Evolutionary conservation across 2,797 vertebrate species (phyloP).

Genomic region (Philypnodon macrostomus): DNA sequence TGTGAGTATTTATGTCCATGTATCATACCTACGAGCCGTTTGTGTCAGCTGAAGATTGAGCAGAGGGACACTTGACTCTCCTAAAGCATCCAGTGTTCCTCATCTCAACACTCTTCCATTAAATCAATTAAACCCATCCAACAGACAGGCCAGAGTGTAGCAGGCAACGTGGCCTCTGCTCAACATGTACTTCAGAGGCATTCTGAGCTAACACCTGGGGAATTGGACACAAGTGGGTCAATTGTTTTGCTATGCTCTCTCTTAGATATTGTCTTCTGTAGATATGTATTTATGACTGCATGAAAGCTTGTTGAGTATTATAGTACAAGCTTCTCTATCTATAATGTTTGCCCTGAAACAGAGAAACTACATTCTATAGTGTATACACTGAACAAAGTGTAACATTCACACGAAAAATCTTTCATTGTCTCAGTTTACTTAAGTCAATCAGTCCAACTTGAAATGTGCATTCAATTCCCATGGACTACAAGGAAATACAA

Average conservation of each 20-base stretch:
- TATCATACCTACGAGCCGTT: slow-evolving; percentile 43
- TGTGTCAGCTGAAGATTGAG: slow-evolving; percentile 60
- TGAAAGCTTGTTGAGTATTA: too few species aligned
- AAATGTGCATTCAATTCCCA: too few species aligned
- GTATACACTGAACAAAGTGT: too few species aligned
- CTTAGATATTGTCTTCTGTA: slow-evolving; percentile 50
- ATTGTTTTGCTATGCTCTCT: slow-evolving; percentile 54
- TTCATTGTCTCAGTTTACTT: too few species aligned
- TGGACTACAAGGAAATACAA: too few species aligned
- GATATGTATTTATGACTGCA: too few species aligned
- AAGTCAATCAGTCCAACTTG: too few species aligned
- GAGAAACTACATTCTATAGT: too few species aligned
- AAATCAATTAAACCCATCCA: slow-evolving; percentile 79
- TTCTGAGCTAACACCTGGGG: slow-evolving; percentile 65
- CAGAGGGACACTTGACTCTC: slow-evolving; percentile 70
- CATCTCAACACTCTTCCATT: slow-evolving; percentile 70
- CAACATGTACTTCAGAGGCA: slow-evolving; percentile 67
- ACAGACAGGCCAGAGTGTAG: slow-evolving; percentile 64
- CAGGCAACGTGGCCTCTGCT: slow-evolving; percentile 60
- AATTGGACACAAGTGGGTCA: slow-evolving; percentile 64
- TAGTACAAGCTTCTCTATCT: too few species aligned
- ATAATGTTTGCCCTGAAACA: too few species aligned
- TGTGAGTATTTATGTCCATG: slow-evolving; percentile 27
- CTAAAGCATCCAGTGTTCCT: slow-evolving; percentile 63
- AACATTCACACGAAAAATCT: too few species aligned